Evolutionary conservation across 2,113 vertebrate species (phyloP), one percentile per base, ranked within the genome.

Genomic region (Tetrax tetrax): DNA sequence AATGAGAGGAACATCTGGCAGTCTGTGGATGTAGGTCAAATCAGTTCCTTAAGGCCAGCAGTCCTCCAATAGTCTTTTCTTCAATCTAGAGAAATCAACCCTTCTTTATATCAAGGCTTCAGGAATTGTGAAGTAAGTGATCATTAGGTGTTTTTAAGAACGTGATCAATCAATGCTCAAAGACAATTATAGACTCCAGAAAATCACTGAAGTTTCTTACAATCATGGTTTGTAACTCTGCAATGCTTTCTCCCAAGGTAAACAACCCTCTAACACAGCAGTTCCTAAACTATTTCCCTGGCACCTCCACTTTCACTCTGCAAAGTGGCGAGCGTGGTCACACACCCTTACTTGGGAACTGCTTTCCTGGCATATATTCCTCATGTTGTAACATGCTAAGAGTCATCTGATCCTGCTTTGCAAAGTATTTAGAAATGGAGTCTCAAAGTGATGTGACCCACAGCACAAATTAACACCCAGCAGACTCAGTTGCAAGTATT

Each of bases 281-380:
- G 80, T 37, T 92, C 77, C 89, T 88, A 45, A 59, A 68, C 70
- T 72, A 16, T 15, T 81, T 53, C 47, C 28, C 66, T 84, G 78
- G 22, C 78, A 94, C 79, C 24, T 27, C 24, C 70, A 86, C 53
- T 93, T 94, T 83, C 35, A 87, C 77, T 79, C 82, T 79, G 74
- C 87, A 89, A 95, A 61, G 89, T 14, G 72, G 83, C 80, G 82
- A 95, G 65, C 27, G 77, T 76, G 89, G 74, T 94, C 96, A 97
- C 93, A 97, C 95, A 87, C 91, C 93, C 96, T 96, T 10, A 68
- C 91, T 53, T 78, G 57, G 57, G 81, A 97, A 96, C 90, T 95
- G 94, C 93, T 93, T 85, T 91, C 85, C 87, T 95, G 89, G 89
- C 96, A 91, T 38, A 90, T 83, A 97, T 63, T 87, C 69, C 77